Evolutionary conservation across 2,888 invertebrate genomes (phyloP), one percentile per base, ranked within the genome.

Genomic region (Leptopilina syphax): DNA sequence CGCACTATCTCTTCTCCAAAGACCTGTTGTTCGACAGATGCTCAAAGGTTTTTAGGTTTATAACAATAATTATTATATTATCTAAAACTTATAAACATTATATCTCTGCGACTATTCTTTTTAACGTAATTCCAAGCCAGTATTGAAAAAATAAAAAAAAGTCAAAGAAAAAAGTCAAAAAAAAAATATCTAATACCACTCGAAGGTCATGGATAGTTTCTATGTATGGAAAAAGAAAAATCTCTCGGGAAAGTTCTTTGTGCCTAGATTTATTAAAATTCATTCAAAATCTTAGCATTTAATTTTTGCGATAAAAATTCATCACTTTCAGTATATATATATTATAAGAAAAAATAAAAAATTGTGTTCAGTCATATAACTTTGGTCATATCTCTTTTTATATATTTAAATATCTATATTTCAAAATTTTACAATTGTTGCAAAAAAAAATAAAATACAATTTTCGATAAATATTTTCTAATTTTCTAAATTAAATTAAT

Each of bases 241-340:
- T 80, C 83, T 78, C 82, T 81, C 83, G 81, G 80, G 84, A 85
- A 86, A 86, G 85, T 86, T 85, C 83, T 84, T 82, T 84, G 86
- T 86, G 86, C 86, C 86, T 84, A 84, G 81, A 85, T 65, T 82
- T 76, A 57, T 73, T 34, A 76, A 66, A 70, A 73, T 13, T 57
- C 13, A 18, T 34, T 73, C 34, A 34, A n/a, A 57, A 73, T 54
- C 9, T 34, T n/a, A 50, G 50, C 34, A 9, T 47, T 18, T 18
- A 44, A 67, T 67, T 34, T 34, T 47, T 44, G 47, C 24, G 10
- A 34, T 24, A 24, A 47, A 27, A 10, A 27, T 27, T 24, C 3
- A 18, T 63, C 27, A 70, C n/a, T 24, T 47, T 18, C 7, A 44
- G 44, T 44, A 44, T 50, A 24, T 10, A 70, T 27, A 13, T 27